These are phyloP conservation scores for Epinotia nisella DNA, from an alignment of 2,888 invertebrate species.

Conservation along the genomic window DNA sequence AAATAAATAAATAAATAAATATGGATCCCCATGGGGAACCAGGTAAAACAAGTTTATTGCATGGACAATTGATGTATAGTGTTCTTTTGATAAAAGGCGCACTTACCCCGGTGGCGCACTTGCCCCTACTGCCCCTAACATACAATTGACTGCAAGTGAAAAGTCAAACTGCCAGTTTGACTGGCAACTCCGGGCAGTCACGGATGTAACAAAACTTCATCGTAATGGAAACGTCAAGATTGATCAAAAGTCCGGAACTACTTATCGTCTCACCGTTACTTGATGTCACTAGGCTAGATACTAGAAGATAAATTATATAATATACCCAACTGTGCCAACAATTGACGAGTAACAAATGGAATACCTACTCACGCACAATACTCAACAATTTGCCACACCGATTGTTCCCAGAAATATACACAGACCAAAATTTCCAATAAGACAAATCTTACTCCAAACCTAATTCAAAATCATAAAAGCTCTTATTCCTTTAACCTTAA, in stretches of 20 bases:
- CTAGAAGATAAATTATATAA: constrained; percentile 15
- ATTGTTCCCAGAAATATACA: constrained; percentile 26
- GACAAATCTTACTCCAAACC: neutral
- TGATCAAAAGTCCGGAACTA: constrained; percentile 29
- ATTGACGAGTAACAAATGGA: constrained; percentile 16
- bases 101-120: too few species aligned
- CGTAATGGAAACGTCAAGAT: constrained; percentile 23
- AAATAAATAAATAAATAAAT: too few species aligned
- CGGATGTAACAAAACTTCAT: neutral
- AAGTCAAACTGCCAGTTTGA: too few species aligned
- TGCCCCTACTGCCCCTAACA: too few species aligned
- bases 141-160: too few species aligned
- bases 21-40: too few species aligned
- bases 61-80: too few species aligned
- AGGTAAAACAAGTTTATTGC: too few species aligned
- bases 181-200: neutral
- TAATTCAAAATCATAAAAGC: neutral
- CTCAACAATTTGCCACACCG: constrained; percentile 23
- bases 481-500: neutral
- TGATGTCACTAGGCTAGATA: constrained; percentile 1
- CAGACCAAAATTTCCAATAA: neutral
- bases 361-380: neutral
- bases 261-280: constrained; percentile 23
- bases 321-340: constrained; percentile 39
- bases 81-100: too few species aligned